Evolutionary conservation across 2,113 vertebrate species (phyloP), one percentile per base, ranked within the genome.

Genomic region (Oryzias melastigma): DNA sequence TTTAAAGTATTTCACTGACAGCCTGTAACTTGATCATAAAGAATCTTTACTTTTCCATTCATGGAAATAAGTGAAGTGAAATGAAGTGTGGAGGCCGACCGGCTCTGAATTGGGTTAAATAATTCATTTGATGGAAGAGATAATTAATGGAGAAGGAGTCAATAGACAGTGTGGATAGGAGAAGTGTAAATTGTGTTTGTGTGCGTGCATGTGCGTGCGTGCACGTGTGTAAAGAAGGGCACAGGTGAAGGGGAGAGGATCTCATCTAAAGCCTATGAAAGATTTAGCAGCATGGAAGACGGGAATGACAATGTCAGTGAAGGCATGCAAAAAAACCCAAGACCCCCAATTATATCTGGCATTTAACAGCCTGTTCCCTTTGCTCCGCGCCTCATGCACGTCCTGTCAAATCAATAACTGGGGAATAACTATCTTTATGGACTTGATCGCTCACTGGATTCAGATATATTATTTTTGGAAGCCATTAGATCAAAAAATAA

Each of bases 191-290:
- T 52, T 59, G 63, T 66, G 59, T 52, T 4, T 58, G 44, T 65
- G 67, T 52, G 44, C 42, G 63, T 60, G 58, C 7, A 7, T 35
- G 35, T 35, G 35, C 2, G 71, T 74, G 65, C 65, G 62, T 20
- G 52, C 47, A 59, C 58, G 61, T 42, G 70, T 67, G 67, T 58
- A 75, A 70, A 79, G 68, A 61, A 69, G 73, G 77, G 77, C 71
- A 79, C 81, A 87, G 89, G 85, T 87, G 82, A 84, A 85, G 71
- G 71, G 75, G 66, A 84, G 80, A 86, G 52, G 81, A 88, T 86
- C 87, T 90, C 85, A 91, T 90, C 87, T 88, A 86, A 87, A 87
- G 72, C 74, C 83, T 81, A 91, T 91, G 80, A 91, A 90, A 89
- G 81, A 91, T 91, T 90, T 85, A 91, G 85, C 79, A 90, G 85